Conservation (phyloP, 2,113 vertebrate species). For the Corapipo altera region DNA sequence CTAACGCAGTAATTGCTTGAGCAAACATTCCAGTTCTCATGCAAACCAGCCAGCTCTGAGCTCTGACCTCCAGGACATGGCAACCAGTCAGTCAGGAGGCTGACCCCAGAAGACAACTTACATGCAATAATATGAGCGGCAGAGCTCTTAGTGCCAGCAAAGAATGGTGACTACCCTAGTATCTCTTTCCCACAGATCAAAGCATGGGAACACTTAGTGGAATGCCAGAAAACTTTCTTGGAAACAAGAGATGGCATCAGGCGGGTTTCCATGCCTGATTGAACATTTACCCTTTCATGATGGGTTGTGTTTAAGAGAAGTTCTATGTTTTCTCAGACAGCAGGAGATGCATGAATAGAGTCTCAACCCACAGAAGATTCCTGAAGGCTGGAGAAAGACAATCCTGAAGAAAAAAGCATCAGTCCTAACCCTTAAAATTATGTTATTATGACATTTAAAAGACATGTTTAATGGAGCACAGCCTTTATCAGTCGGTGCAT, state of each 20-base stretch:
- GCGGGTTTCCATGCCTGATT: neutral
- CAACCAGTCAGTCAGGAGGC: neutral
- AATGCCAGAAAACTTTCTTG: neutral
- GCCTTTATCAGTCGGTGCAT: neutral
- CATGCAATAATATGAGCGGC: neutral
- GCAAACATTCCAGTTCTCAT: neutral
- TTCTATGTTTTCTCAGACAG: neutral
- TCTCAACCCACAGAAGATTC: neutral
- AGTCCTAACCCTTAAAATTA: neutral
- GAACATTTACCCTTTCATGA: slow-evolving; percentile 18
- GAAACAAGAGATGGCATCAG: neutral
- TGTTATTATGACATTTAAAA: neutral
- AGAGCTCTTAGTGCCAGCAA: neutral
- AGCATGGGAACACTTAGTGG: neutral
- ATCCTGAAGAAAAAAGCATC: neutral
- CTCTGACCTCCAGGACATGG: neutral
- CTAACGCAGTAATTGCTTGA: neutral
- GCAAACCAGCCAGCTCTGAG: neutral
- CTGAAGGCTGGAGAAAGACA: neutral
- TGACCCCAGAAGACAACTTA: neutral
- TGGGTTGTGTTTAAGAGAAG: neutral
- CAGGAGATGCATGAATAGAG: neutral
- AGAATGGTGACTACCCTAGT: neutral
- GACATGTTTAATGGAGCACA: neutral
- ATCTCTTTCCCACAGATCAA: slow-evolving; percentile 34